phyloP scores from a whole-genome alignment of 2,113 vertebrate genomes.

The Nothoprocta pentlandii region DNA sequence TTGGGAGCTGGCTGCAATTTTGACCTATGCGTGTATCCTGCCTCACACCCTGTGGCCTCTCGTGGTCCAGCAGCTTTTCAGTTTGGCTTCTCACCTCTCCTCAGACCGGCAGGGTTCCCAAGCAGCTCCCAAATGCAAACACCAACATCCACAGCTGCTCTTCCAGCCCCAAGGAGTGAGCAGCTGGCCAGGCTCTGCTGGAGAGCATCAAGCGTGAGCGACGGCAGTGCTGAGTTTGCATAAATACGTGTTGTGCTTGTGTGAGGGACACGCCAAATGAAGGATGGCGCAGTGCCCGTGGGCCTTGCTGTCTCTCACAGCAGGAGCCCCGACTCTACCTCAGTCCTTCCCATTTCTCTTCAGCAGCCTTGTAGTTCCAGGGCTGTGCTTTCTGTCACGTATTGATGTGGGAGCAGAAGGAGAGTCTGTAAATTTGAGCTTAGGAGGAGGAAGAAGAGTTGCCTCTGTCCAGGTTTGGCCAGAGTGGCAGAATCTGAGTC shows the following conservation, averaged over 20 bases:
- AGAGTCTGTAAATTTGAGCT: background rate
- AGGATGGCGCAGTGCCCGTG: background rate
- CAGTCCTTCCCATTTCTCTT: background rate
- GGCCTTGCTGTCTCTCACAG: background rate
- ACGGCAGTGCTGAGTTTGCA: background rate
- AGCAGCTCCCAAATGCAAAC: background rate
- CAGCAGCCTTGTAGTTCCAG: background rate
- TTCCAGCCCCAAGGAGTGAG: background rate
- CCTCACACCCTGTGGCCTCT: background rate
- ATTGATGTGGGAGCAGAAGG: background rate
- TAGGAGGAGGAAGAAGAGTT: background rate
- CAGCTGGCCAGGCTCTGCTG: background rate
- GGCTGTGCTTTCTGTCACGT: background rate
- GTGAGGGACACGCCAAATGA: accelerated
- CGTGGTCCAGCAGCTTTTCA: background rate
- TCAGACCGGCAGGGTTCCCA: background rate
- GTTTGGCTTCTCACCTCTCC: background rate
- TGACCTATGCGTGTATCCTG: background rate
- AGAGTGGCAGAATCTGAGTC: background rate
- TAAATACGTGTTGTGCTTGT: accelerated
- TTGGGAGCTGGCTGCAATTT: background rate
- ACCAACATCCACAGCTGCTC: background rate
- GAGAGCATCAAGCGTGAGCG: accelerated
- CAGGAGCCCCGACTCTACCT: background rate
- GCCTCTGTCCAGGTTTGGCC: background rate